Evolutionary conservation across 2,888 invertebrate species (phyloP), one percentile per base, ranked within the genome.

Genomic region (Oscheius sp.): DNA sequence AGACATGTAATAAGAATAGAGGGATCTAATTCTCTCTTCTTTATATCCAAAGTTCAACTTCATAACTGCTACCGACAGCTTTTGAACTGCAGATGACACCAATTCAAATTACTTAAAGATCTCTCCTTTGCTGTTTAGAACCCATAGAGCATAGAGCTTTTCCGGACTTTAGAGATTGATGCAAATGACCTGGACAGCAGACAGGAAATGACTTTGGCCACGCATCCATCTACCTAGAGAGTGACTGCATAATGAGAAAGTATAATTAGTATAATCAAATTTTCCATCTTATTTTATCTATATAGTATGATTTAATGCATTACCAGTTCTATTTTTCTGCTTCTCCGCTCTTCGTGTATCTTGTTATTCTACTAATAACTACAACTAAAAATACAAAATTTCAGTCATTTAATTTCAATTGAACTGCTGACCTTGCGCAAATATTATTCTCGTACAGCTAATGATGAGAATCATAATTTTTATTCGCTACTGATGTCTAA

Each of bases 21-120:
- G 36, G 36, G 14, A 36, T n/a, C n/a, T n/a, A n/a, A n/a, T n/a
- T n/a, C n/a, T n/a, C n/a, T n/a, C n/a, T n/a, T n/a, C n/a, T n/a
- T n/a, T n/a, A n/a, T n/a, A n/a, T n/a, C n/a, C n/a, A 41, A 44
- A 44, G 59, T 59, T 59, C 59, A 59, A 44, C 44, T 59, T 59
- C 44, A 59, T 24, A 14, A 41, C 44, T 59, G 59, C 59, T 26
- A 12, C n/a, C 41, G 59, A 59, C 59, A 59, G 44, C n/a, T 44
- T 56, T 41, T 26, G 41, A 24, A 26, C 59, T 59, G 59, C 59
- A 41, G 44, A 17, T 59, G 59, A 44, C 59, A 44, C 17, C 30
- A n/a, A n/a, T 59, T 41, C 33, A 33, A 36, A 56, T 56, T 56
- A 56, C 38, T 56, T 33, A 17, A n/a, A n/a, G n/a, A n/a, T n/a